These are phyloP conservation scores for Dendronephthya gigantea DNA, from an alignment of 64 coral and sea anemone genomes.

Conservation along the genomic window DNA sequence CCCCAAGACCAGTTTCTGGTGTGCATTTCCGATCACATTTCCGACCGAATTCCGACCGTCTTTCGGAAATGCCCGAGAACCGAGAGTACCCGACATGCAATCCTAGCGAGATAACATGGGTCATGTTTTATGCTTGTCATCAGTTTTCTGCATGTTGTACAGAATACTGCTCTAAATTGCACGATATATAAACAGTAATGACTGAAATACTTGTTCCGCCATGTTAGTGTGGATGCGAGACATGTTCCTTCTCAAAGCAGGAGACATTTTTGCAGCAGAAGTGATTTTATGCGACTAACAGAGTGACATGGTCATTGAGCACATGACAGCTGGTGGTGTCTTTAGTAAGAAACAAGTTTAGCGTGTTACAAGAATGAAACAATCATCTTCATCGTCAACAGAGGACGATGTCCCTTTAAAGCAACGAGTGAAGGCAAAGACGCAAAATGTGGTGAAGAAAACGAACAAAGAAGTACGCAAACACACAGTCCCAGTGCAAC, in stretches of 20 bases:
- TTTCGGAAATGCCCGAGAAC: too few relatives aligned
- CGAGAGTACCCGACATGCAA: too few relatives aligned
- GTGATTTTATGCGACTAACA: not conserved
- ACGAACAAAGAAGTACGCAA: not conserved
- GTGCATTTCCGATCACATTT: too few relatives aligned
- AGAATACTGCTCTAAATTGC: not conserved
- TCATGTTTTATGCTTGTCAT: too few relatives aligned
- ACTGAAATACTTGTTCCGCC: not conserved
- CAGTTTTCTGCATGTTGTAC: not conserved
- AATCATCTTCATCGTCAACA: not conserved
- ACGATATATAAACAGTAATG: not conserved
- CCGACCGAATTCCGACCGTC: too few relatives aligned
- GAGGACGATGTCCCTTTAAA: not conserved
- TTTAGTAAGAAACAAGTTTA: not conserved
- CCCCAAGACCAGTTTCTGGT: too few relatives aligned
- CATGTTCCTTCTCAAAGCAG: not conserved
- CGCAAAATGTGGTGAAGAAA: not conserved
- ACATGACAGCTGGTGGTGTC: not conserved
- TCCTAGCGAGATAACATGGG: too few relatives aligned
- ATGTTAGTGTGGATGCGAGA: not conserved
- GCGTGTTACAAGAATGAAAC: not conserved
- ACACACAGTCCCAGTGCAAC: not conserved
- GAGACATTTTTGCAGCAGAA: not conserved
- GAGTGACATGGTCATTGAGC: not conserved
- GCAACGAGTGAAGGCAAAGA: not conserved